Percentiles rank a stretch among this genome's conserved stretches.
Evolutionary conservation across 1,140 invertebrate genomes (phyloP).

Genomic region (Whitmania pigra): DNA sequence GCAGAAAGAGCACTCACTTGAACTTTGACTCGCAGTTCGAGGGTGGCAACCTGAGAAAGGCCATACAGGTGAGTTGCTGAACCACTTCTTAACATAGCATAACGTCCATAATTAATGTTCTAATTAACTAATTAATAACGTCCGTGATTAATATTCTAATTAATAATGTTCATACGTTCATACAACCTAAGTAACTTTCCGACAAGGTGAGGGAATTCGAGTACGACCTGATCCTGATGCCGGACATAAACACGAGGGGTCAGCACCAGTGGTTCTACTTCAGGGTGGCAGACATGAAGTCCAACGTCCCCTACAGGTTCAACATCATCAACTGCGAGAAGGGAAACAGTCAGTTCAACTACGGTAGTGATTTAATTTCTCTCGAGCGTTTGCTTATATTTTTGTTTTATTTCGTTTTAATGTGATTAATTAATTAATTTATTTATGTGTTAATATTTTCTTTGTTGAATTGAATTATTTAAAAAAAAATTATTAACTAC

Average conservation of each 20-base stretch:
- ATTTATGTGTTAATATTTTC: no score
- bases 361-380: slow-evolving; percentile 44
- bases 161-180: no score
- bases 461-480: no score
- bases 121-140: no score
- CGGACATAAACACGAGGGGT: slow-evolving; percentile 66
- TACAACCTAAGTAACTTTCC: no score
- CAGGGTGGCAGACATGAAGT: slow-evolving; percentile 67
- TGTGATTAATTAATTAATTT: no score
- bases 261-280: slow-evolving; percentile 89
- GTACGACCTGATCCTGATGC: slow-evolving; percentile 84
- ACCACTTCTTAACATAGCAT: no score
- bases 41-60: slow-evolving; percentile 85
- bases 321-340: slow-evolving; percentile 86
- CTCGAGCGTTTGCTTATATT: no score
- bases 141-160: no score
- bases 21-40: slow-evolving; percentile 88
- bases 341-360: slow-evolving; percentile 74
- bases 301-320: slow-evolving; percentile 60
- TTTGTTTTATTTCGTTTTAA: no score
- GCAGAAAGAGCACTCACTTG: slow-evolving; percentile 46
- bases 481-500: no score
- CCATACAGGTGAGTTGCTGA: slow-evolving; percentile 66
- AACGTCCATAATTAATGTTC: no score
- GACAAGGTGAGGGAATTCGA: slow-evolving; percentile 48